phyloP scores from a whole-genome alignment of 2,888 invertebrate species.

The Anagyrus pseudococci region DNA sequence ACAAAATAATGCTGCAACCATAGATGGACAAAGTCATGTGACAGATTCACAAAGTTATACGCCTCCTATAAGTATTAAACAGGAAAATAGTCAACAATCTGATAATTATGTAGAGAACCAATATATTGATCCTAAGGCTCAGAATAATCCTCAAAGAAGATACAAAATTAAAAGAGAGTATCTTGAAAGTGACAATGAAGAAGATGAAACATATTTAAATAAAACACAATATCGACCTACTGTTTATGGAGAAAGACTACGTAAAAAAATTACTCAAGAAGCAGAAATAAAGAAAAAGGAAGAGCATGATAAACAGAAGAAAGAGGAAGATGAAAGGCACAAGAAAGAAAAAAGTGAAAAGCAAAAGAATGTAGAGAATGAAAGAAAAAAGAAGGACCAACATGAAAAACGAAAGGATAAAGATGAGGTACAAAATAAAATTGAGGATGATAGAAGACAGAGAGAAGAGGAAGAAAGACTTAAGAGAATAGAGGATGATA shows the following conservation, averaged over 20 bases:
- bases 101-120: no score
- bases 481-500: constrained; percentile 2
- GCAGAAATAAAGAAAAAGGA: no score
- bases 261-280: constrained; percentile 41
- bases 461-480: constrained; percentile 1
- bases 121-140: not conserved
- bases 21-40: no score
- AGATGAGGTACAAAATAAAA: not conserved
- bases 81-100: no score
- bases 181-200: no score
- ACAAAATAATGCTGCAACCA: no score
- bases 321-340: constrained; percentile 11
- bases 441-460: not conserved
- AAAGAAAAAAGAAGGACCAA: not conserved
- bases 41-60: no score
- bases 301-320: constrained; percentile 20
- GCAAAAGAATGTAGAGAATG: constrained; percentile 20
- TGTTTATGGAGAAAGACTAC: constrained; percentile 51
- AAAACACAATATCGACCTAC: constrained; percentile 45
- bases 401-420: not conserved
- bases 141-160: not conserved
- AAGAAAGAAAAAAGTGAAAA: constrained; percentile 12
- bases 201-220: constrained; percentile 33
- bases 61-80: no score
- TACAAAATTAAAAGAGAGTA: no score